phyloP scores from a whole-genome alignment of 2,113 vertebrate species.

The Sander lucioperca region DNA sequence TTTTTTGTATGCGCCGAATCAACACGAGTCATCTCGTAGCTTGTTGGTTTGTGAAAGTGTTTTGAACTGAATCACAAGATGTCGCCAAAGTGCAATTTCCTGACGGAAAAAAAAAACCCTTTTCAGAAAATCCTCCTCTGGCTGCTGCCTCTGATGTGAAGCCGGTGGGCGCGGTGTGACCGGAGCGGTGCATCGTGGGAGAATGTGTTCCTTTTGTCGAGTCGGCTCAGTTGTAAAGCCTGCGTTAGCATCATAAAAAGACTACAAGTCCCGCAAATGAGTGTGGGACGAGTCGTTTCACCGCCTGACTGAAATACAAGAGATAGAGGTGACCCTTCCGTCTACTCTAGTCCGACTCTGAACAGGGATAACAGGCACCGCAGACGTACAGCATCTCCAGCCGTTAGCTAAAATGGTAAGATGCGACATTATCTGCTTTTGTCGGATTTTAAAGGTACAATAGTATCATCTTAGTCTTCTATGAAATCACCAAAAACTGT shows the following conservation, averaged over 20 bases:
- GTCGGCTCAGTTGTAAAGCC: accelerated
- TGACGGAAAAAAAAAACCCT: constrained; percentile 1
- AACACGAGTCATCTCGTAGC: too few relatives aligned
- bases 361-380: constrained; percentile 29
- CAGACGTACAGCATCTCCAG: not conserved
- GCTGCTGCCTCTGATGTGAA: too few relatives aligned
- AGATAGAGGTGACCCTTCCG: constrained; percentile 77
- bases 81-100: not conserved
- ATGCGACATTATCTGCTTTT: not conserved
- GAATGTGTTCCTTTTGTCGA: constrained; percentile 15
- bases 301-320: constrained; percentile 51
- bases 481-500: accelerated
- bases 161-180: constrained; percentile 48
- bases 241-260: accelerated
- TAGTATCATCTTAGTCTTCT: not conserved
- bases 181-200: constrained; percentile 67
- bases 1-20: too few relatives aligned
- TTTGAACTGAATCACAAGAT: not conserved
- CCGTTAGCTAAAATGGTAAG: constrained; percentile 74
- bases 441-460: accelerated
- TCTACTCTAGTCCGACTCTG: constrained; percentile 38
- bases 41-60: too few relatives aligned
- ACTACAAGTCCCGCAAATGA: constrained; percentile 76
- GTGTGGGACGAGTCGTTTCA: accelerated
- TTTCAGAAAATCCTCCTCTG: constrained; percentile 43